Evolutionary conservation across 2,888 invertebrate genomes (phyloP), one percentile per base, ranked within the genome.

Genomic region (Pammene aurita): DNA sequence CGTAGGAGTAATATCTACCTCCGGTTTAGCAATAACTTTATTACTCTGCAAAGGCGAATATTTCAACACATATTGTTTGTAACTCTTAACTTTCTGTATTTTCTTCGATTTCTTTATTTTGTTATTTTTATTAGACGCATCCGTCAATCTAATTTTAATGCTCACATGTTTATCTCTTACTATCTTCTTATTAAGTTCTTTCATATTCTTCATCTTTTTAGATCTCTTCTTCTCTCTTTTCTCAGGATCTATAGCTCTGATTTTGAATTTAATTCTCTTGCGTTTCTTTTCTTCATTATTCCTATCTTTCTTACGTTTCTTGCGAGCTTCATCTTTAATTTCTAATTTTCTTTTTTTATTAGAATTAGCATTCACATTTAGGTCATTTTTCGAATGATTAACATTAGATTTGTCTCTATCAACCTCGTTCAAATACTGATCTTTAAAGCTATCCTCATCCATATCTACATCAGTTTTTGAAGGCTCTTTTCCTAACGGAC

Each of bases 361-460:
- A 35, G 18, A 26, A 26, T 26, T 18, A 0, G 10, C n/a, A n/a
- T n/a, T 38, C 48, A 16, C 11, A 6, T 13, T 14, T 35, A 6
- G 16, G 4, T 18, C 71, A 73, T 0, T 18, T 38, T 2, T 11
- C 7, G 26, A 26, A 26, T 26, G n/a, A 14, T 26, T 46, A 7
- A 5, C 26, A 34, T 18, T 9, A 41, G 16, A 41, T 52, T 62
- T 62, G 2, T 34, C 42, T 14, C n/a, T 62, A 0, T 79, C 81
- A 0, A 89, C 84, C 72, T 90, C 91, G 0, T 77, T 83, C 0
- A 91, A 66, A 64, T 90, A 89, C 0, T 80, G 82, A 56, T 82
- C 83, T 72, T 91, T 88, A 38, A 91, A 91, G 1, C 76, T 84
- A 13, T 90, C 90, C 0, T 89, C 35, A 46, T 89, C 88, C 0